Evolutionary conservation across 2,888 invertebrate species (phyloP), one percentile per base, ranked within the genome.

Genomic region (Oithona nana): DNA sequence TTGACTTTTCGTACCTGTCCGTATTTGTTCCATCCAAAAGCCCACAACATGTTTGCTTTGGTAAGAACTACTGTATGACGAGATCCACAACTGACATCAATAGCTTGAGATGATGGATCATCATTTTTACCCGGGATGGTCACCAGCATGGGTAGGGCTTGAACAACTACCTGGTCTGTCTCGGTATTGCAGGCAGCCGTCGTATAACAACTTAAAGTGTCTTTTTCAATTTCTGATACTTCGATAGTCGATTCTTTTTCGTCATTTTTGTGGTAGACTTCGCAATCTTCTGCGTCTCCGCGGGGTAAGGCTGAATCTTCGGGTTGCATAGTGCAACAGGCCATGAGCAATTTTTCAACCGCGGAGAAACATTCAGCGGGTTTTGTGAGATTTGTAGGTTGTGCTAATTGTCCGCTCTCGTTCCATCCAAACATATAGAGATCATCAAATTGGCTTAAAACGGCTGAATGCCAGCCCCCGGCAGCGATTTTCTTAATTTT

Each of bases 1-100:
- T n/a, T n/a, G n/a, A n/a, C n/a, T 39, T 39, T 11, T 11, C 39
- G 6, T 16, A 39, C 39, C 26, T 62, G 62, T 8, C 62, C 62
- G 28, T 62, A 56, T 29, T 62, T 62, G 39, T 62, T 62, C 62
- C 62, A 62, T n/a, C 62, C 62, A 56, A 62, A 62, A 22, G 56
- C 52, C 62, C 62, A 62, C n/a, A 62, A 24, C n/a, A 22, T n/a
- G 22, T 62, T 62, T 22, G 49, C 56, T 28, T 24, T 39, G 24
- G 56, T 62, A 4, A 62, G 26, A 28, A 54, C 30, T 16, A 62
- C 62, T 13, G 62, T 62, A 56, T 62, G 62, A n/a, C 62, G 29
- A 6, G 62, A 62, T 4, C 62, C 62, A 31, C 62, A 62, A 16
- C 62, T 55, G 26, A 62, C 62, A 30, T 55, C 62, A 30, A 56